Conservation (phyloP, 2,797 vertebrate species). For the Pipistrellus kuhlii region DNA sequence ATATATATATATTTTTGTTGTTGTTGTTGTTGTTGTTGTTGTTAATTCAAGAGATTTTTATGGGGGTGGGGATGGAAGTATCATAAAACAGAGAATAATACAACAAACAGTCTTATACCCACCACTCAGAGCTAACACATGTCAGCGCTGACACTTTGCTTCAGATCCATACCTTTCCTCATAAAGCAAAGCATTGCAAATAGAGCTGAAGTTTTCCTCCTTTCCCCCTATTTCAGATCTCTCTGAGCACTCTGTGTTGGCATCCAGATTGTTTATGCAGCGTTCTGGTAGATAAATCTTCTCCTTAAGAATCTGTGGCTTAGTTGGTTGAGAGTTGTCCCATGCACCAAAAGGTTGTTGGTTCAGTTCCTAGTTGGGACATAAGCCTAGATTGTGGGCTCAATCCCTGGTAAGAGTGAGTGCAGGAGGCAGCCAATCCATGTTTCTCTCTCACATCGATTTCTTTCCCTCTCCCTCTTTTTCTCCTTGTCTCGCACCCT, state of each 20-base stretch:
- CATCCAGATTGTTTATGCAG: neutral
- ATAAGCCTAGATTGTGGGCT: neutral
- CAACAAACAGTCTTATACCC: neutral
- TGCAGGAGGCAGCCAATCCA: neutral
- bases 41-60: slow-evolving; percentile 35
- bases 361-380: neutral
- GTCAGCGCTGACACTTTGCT: neutral
- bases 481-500: no score
- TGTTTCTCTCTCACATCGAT: neutral
- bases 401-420: neutral
- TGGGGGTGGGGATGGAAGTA: neutral
- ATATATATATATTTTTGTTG: neutral
- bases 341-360: neutral
- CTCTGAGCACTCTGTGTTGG: neutral
- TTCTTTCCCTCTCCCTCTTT: neutral
- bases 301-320: neutral
- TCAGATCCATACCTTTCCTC: neutral
- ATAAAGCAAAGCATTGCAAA: neutral
- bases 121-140: neutral
- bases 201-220: neutral
- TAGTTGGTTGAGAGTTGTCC: neutral
- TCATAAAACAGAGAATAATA: slow-evolving; percentile 15
- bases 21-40: no score
- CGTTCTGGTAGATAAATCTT: slow-evolving; percentile 11
- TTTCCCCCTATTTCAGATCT: neutral